Evolutionary conservation across 2,113 vertebrate genomes (phyloP), one percentile per base, ranked within the genome.

Genomic region (Pica pica): DNA sequence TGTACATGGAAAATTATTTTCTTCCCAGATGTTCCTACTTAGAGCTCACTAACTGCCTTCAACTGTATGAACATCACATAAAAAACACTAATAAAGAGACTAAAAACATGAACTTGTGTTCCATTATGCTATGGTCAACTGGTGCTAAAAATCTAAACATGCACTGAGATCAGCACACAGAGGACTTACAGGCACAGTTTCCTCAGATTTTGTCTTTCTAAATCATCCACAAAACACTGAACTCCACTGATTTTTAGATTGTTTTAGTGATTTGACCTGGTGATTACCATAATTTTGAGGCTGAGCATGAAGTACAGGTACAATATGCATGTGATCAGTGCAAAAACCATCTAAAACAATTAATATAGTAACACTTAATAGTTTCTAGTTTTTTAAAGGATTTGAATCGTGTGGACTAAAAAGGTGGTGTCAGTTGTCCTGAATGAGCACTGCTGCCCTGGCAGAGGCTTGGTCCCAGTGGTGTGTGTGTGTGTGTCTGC

Each of bases 251-350:
- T 21, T 67, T 49, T 53, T 13, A 33, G 17, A 4, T 24, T 23
- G 27, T 92, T 92, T 69, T 8, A 97, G 98, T 97, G 90, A 96
- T 97, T 74, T 97, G 91, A 87, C 89, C 94, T 73, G 98, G 97
- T 71, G 96, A 69, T 70, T 97, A 97, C 47, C 94, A 97, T 86
- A 95, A 98, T 47, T 98, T 97, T 92, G 98, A 98, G 94, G 97
- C 96, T 17, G 97, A 98, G 86, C 95, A 86, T 5, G 97, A 98
- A 59, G 98, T 37, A 59, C 56, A 35, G 16, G 56, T 24, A 47
- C 13, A 15, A 15, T 1, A 17, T 1, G 31, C 6, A 13, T 0
- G 0, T 3, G n/a, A 49, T 17, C 3, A 1, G 35, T 15, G 28
- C 4, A 18, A 71, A 41, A 81, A 55, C 28, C 4, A 2, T 2